Conservation (phyloP, 2,888 invertebrate genomes). For the Chloroclystis v-ata region DNA sequence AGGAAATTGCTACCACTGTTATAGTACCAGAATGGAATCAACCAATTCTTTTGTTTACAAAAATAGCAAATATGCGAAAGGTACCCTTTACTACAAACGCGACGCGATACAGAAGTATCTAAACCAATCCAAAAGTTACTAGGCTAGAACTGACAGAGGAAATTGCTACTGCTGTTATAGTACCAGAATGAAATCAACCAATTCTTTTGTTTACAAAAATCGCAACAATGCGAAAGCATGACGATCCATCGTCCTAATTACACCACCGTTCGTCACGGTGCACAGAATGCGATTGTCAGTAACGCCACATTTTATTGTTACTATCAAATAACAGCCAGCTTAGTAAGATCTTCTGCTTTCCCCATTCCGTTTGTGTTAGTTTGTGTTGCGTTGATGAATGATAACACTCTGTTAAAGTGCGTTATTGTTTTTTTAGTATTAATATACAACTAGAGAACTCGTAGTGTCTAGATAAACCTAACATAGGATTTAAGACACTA, state of each 20-base stretch:
- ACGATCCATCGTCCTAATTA: slow-evolving; percentile 35
- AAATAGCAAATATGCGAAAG: slow-evolving; percentile 27
- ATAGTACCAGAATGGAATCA: slow-evolving; percentile 10
- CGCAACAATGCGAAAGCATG: slow-evolving; percentile 29
- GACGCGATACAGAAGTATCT: too few relatives aligned
- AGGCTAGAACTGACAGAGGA: not conserved
- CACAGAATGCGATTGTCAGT: slow-evolving; percentile 32
- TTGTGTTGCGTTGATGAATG: too few relatives aligned
- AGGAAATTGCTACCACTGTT: slow-evolving; percentile 4
- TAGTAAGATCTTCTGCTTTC: slow-evolving; percentile 36
- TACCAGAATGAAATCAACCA: slow-evolving; percentile 11
- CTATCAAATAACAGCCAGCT: slow-evolving; percentile 37
- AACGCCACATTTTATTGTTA: slow-evolving; percentile 26
- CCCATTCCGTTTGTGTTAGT: slow-evolving; percentile 18
- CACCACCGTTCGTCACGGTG: slow-evolving; percentile 45
- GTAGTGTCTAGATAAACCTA: too few relatives aligned
- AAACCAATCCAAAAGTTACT: too few relatives aligned
- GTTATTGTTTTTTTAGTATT: too few relatives aligned
- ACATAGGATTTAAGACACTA: too few relatives aligned
- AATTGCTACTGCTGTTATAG: slow-evolving; percentile 5
- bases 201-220: slow-evolving; percentile 26
- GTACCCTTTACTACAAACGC: too few relatives aligned
- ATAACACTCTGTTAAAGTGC: too few relatives aligned
- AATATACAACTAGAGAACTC: too few relatives aligned
- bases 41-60: slow-evolving; percentile 23